phyloP scores from a whole-genome alignment of 2,888 invertebrate species.

The Apamea anceps region DNA sequence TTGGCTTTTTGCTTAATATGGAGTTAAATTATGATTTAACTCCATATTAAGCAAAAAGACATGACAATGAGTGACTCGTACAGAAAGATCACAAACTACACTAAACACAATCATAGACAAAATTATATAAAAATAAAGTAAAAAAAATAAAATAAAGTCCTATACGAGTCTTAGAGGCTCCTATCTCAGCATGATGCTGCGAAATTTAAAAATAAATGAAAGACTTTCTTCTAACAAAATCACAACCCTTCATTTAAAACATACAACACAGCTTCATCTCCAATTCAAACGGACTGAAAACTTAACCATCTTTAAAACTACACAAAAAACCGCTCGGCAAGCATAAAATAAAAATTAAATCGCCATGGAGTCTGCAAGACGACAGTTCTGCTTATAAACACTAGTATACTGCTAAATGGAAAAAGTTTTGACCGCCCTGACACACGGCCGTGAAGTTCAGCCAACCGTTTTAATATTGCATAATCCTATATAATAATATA shows the following conservation, averaged over 20 bases:
- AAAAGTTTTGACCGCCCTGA: slow-evolving; percentile 68
- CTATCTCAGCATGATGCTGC: neutral
- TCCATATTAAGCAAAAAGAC: neutral
- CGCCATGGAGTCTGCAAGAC: slow-evolving; percentile 58
- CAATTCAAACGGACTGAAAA: slow-evolving; percentile 11
- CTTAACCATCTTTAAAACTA: slow-evolving; percentile 38
- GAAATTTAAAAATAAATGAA: neutral
- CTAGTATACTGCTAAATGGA: slow-evolving; percentile 69
- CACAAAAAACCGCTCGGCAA: slow-evolving; percentile 45
- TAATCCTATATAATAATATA: too few relatives aligned
- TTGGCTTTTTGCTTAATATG: too few relatives aligned
- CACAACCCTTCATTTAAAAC: neutral
- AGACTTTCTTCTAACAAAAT: neutral
- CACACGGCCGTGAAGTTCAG: slow-evolving; percentile 38
- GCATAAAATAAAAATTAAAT: slow-evolving; percentile 65
- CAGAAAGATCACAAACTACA: too few relatives aligned
- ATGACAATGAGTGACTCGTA: too few relatives aligned
- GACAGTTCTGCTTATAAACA: slow-evolving; percentile 70
- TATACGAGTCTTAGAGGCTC: too few relatives aligned
- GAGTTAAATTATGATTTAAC: neutral
- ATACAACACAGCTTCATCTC: neutral
- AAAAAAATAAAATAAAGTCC: too few relatives aligned
- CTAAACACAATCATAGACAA: too few relatives aligned
- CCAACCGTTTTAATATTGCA: slow-evolving; percentile 15
- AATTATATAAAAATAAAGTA: too few relatives aligned